phyloP scores from a whole-genome alignment of 2,888 invertebrate species.

The Diogma glabrata region DNA sequence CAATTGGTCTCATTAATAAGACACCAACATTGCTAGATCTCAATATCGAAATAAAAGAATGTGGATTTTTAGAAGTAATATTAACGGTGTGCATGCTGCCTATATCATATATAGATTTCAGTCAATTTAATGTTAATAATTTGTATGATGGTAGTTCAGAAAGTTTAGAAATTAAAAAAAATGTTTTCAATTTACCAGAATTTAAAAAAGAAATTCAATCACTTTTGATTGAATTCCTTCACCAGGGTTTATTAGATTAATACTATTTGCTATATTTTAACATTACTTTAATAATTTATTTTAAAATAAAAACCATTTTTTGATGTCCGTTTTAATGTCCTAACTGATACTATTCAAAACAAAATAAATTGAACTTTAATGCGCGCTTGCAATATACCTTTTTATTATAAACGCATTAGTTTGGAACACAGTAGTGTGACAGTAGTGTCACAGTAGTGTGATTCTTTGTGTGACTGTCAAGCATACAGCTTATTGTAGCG shows the following conservation, averaged over 20 bases:
- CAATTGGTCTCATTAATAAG: conserved; percentile 10
- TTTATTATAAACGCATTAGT: too few relatives aligned
- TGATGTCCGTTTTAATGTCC: too few relatives aligned
- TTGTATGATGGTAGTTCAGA: not conserved
- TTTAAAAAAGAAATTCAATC: conserved; percentile 10
- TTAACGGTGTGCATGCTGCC: conserved; percentile 11
- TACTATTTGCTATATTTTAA: too few relatives aligned
- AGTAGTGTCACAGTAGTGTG: too few relatives aligned
- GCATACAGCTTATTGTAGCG: too few relatives aligned
- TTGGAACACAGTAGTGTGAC: too few relatives aligned
- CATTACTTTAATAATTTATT: too few relatives aligned
- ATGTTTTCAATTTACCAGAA: conserved; percentile 4
- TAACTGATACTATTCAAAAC: too few relatives aligned
- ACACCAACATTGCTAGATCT: conserved; percentile 12
- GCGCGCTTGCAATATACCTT: too few relatives aligned
- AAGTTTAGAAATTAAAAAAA: conserved; percentile 4
- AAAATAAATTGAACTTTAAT: too few relatives aligned
- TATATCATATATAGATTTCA: conserved; percentile 2
- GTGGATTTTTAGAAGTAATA: conserved; percentile 14
- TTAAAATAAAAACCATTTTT: too few relatives aligned
- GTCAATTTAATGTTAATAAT: not conserved
- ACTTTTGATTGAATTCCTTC: conserved; percentile 10
- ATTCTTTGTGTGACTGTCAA: too few relatives aligned
- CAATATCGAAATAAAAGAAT: conserved; percentile 12
- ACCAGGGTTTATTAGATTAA: conserved; percentile 13